Conservation (phyloP, 2,113 vertebrate species). For the Etia nguti region DNA sequence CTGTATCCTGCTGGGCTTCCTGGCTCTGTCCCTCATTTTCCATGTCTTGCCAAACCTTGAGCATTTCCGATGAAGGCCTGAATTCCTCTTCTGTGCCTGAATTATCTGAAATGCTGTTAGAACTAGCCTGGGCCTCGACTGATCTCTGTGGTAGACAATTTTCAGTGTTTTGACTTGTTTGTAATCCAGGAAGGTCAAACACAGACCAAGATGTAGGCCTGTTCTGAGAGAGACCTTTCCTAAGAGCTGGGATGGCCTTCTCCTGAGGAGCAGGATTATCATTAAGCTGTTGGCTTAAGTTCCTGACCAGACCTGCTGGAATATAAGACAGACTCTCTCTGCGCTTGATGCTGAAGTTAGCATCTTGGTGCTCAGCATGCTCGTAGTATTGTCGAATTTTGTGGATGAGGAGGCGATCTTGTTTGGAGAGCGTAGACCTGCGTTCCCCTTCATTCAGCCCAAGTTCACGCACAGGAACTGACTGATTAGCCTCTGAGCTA, state of each 20-base stretch:
- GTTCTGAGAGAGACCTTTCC: slow-evolving; percentile 34
- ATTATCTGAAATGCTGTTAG: background rate
- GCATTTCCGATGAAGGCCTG: slow-evolving; percentile 71
- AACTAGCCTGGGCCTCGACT: background rate
- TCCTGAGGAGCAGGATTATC: slow-evolving; percentile 60
- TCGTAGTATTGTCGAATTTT: slow-evolving; percentile 91
- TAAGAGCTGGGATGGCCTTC: slow-evolving; percentile 10
- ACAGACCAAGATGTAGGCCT: slow-evolving; percentile 74
- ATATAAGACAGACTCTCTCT: slow-evolving; percentile 94
- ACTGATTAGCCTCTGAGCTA: background rate
- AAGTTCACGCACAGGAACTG: slow-evolving; percentile 1
- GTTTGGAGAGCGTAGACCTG: slow-evolving; percentile 76
- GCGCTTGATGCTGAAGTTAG: slow-evolving; percentile 81
- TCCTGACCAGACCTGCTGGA: slow-evolving; percentile 88
- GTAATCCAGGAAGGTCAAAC: slow-evolving; percentile 72
- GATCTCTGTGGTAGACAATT: slow-evolving; percentile 1
- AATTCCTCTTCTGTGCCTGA: slow-evolving; percentile 72
- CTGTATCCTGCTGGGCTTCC: background rate
- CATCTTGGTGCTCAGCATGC: slow-evolving; percentile 81
- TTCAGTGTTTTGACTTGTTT: slow-evolving; percentile 15
- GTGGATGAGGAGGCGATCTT: slow-evolving; percentile 83
- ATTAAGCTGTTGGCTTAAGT: slow-evolving; percentile 81
- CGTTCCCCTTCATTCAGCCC: slow-evolving; percentile 48
- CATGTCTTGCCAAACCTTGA: slow-evolving; percentile 79
- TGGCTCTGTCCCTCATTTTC: slow-evolving; percentile 57